Evolutionary conservation across 2,797 vertebrate genomes (phyloP).

Genomic region (Sciaenops ocellatus): DNA sequence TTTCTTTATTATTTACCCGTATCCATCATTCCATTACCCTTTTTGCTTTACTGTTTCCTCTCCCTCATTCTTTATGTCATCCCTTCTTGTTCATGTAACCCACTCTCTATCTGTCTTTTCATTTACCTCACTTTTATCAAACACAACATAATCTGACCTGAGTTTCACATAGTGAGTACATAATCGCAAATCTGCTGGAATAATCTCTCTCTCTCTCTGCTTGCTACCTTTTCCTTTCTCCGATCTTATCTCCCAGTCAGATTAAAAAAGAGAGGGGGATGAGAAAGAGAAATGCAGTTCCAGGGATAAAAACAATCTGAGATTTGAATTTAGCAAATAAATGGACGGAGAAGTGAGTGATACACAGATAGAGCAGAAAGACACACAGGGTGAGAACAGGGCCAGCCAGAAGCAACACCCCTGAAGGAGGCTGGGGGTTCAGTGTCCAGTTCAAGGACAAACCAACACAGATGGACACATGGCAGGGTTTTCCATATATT

Average conservation of each 20-base stretch:
- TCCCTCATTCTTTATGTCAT: slow-evolving; percentile 7
- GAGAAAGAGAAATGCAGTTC: slow-evolving; percentile 51
- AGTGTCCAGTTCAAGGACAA: slow-evolving; percentile 54
- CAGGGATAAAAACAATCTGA: slow-evolving; percentile 19
- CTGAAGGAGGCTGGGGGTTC: slow-evolving; percentile 30
- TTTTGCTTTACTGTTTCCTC: neutral
- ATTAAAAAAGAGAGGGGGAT: slow-evolving; percentile 73
- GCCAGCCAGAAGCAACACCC: slow-evolving; percentile 36
- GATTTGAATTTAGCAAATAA: slow-evolving; percentile 13
- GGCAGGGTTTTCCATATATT: slow-evolving; percentile 26
- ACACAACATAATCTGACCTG: slow-evolving; percentile 40
- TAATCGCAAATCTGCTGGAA: slow-evolving; percentile 67
- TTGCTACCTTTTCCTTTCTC: slow-evolving; percentile 55
- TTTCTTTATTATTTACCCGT: neutral
- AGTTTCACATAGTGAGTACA: slow-evolving; percentile 53
- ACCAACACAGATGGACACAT: slow-evolving; percentile 44
- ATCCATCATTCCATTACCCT: neutral
- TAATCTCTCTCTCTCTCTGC: slow-evolving; percentile 67
- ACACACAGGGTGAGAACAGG: slow-evolving; percentile 22
- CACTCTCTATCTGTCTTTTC: slow-evolving; percentile 23
- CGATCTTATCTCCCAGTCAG: slow-evolving; percentile 68
- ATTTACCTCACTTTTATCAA: slow-evolving; percentile 11
- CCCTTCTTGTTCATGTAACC: slow-evolving; percentile 11
- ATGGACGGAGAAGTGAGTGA: neutral
- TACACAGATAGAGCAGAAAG: neutral